Evolutionary conservation across 2,797 vertebrate genomes (phyloP).

Genomic region (Crocidura indochinensis): DNA sequence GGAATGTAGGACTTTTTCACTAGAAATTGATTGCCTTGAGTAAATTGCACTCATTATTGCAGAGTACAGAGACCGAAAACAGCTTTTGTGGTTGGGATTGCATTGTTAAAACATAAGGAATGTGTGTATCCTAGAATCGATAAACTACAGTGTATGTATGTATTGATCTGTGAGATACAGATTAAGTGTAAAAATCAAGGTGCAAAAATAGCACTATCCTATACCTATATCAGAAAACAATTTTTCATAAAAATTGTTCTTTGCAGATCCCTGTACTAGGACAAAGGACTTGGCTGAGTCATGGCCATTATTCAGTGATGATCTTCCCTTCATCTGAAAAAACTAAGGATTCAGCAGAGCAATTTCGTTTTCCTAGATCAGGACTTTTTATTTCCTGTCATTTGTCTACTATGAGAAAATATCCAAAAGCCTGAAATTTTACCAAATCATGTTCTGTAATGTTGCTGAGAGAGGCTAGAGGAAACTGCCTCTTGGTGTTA

Average conservation of each 20-base stretch:
- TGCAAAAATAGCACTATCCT: not conserved
- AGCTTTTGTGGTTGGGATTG: not conserved
- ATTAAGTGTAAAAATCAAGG: not conserved
- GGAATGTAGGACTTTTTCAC: constrained; percentile 23
- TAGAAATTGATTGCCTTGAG: constrained; percentile 40
- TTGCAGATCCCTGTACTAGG: not conserved
- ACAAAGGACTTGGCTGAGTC: not conserved
- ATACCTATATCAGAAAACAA: not conserved
- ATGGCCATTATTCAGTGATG: not conserved
- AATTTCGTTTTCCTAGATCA: not conserved
- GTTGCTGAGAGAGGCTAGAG: not conserved
- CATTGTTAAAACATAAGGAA: constrained; percentile 47
- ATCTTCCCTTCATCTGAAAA: constrained; percentile 1
- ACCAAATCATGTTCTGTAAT: not conserved
- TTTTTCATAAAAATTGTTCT: not conserved
- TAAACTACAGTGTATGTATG: not conserved
- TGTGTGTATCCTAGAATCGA: not conserved
- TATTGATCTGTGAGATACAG: not conserved
- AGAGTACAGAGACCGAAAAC: constrained; percentile 32
- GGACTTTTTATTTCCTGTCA: not conserved
- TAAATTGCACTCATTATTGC: constrained; percentile 21
- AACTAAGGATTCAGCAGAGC: not conserved
- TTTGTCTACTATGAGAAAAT: not conserved
- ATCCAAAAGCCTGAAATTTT: not conserved
- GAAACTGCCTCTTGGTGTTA: constrained; percentile 3